Evolutionary conservation across 2,797 vertebrate species (phyloP), one percentile per base, ranked within the genome.

Genomic region (Nothura maculosa): DNA sequence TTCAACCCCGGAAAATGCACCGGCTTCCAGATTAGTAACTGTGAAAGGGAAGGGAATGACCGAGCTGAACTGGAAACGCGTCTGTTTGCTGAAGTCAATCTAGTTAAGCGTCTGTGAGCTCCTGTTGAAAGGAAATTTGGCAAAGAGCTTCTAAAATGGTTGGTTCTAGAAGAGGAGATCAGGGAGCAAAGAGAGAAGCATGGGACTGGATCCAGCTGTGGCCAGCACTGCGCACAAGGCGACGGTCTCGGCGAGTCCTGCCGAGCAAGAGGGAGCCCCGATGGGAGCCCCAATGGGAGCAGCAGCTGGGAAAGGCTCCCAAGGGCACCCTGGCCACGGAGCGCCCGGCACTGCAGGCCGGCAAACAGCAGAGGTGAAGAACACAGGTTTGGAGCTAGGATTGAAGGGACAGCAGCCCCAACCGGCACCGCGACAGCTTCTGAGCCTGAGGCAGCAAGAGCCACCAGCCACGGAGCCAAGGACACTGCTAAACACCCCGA

Each of bases 191-290:
- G n/a, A n/a, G n/a, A n/a, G n/a, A n/a, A n/a, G n/a, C n/a, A n/a
- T n/a, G n/a, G n/a, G n/a, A n/a, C n/a, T n/a, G n/a, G n/a, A n/a
- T n/a, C n/a, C n/a, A n/a, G n/a, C n/a, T n/a, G n/a, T n/a, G n/a
- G n/a, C n/a, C n/a, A n/a, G n/a, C n/a, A n/a, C n/a, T n/a, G n/a
- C 0, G 42, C 60, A 43, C 32, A 30, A 52, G 66, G 27, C 63
- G 60, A 18, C 6, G 1, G 21, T 6, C 45, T 28, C 20, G 9
- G 19, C 0, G 1, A 10, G n/a, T 10, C 32, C 30, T 25, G 48
- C 40, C 7, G 15, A 42, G 11, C 42, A 34, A 61, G 7, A 27
- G 28, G 20, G 20, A 47, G 45, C 58, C 52, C 47, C n/a, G 54
- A 2, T 12, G 63, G 48, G 4, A 57, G 9, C 84, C n/a, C n/a